These are phyloP conservation scores for Eulemur rubriventer DNA, from an alignment of 2,797 vertebrate genomes.

Conservation along the genomic window DNA sequence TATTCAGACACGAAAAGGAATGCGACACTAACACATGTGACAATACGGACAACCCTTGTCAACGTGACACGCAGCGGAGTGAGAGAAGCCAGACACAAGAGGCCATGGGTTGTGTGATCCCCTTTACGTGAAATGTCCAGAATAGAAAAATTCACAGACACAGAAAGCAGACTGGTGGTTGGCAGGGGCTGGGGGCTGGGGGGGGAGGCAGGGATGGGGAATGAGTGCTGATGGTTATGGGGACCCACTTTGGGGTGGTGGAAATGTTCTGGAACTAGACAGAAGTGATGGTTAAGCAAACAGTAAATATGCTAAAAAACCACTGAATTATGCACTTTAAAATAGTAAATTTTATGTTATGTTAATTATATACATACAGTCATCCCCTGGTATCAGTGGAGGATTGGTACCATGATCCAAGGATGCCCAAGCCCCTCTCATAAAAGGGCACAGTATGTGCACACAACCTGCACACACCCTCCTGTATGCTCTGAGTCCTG, in stretches of 20 bases:
- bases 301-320: not conserved
- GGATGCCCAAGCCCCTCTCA: not conserved
- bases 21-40: accelerated
- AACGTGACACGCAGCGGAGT: not conserved
- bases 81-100: not conserved
- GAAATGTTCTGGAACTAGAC: not conserved
- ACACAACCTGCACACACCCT: not conserved
- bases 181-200: not conserved
- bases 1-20: not conserved
- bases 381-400: not conserved
- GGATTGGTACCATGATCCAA: not conserved
- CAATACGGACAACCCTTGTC: not conserved
- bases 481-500: not conserved
- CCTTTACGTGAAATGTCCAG: not conserved
- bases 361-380: not conserved
- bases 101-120: accelerated
- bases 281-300: not conserved
- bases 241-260: not conserved
- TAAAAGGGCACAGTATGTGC: not conserved
- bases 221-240: accelerated
- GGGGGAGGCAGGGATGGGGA: accelerated
- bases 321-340: not conserved
- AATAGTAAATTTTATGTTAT: not conserved
- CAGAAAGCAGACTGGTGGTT: not conserved
- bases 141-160: not conserved